Base-by-base conservation (phyloP, 2,888 invertebrate genomes). In the Clepsis dumicolana region DNA sequence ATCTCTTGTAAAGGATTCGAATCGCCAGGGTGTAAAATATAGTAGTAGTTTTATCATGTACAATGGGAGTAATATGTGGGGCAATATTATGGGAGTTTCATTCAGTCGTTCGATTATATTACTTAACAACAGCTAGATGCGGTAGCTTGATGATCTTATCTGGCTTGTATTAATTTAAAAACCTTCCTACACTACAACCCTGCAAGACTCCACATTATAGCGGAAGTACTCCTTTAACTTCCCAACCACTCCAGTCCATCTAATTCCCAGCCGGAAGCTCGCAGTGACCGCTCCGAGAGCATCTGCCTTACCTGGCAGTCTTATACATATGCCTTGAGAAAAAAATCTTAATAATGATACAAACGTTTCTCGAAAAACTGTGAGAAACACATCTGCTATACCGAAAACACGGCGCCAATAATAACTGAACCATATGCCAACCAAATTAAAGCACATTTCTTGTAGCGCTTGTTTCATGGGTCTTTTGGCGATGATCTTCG, bases 311-410 rank as follows among this genome's bases (percentile, higher is more conserved):
- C 92, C 91, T 92, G 91, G 83, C 71, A 81, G 77, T 75, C 75
- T 74, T 74, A 78, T 81, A 85, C 91, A 91, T 86, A 88, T 91
- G 91, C 83, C 86, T 86, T 77, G 76, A 84, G 82, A 87, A 90
- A 93, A 91, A 90, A 90, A 89, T 84, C 85, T 84, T 82, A 84
- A 59, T 83, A 85, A 89, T 85, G 88, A 87, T 87, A 90, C 91
- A 88, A 91, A 88, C 86, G 84, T 88, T 83, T 82, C 87, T 84
- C 77, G 75, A 79, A 88, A 68, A 87, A 88, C 86, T 85, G 86
- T 85, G 88, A 84, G 88, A 88, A 89, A 85, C 83, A 87, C 93
- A 93, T 91, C 93, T 93, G 93, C 91, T 85, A 78, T 77, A 72
- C 60, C 65, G 63, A 73, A 56, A 61, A 4, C 27, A 10, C 56